A percentile compares a stretch with the other conserved stretches of the same genome.
Evolutionary conservation across 2,888 invertebrate species (phyloP).

Genomic region (Watsonalla cultraria): DNA sequence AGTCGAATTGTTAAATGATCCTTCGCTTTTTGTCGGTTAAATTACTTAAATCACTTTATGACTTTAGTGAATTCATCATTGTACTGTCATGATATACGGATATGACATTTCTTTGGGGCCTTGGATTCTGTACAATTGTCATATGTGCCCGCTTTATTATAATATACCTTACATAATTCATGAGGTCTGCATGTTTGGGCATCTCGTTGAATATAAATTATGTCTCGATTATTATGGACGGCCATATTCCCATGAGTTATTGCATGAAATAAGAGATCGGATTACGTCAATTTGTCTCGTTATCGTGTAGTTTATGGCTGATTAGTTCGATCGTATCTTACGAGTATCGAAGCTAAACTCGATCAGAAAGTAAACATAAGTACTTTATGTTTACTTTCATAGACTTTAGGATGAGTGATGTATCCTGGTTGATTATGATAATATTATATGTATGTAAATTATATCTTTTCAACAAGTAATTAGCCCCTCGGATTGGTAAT

Average conservation of each 20-base stretch:
- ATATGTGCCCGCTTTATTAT: neutral
- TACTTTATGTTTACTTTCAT: too few species aligned
- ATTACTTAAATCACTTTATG: constrained; percentile 19
- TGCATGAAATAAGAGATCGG: neutral
- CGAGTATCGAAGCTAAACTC: neutral
- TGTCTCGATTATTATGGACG: neutral
- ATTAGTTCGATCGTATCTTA: neutral
- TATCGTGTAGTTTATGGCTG: neutral
- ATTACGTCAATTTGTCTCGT: neutral
- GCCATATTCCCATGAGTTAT: neutral
- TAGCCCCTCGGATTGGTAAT: too few species aligned
- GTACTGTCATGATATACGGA: neutral
- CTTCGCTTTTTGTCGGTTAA: constrained; percentile 16
- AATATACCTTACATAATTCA: neutral
- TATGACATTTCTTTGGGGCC: neutral
- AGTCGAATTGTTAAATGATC: constrained; percentile 19
- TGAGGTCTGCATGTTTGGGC: neutral
- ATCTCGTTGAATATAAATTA: neutral
- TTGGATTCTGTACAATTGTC: neutral
- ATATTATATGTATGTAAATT: too few species aligned
- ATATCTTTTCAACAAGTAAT: too few species aligned
- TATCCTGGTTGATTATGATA: too few species aligned
- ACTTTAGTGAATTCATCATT: constrained; percentile 10
- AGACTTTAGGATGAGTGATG: too few species aligned
- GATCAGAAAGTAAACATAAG: too few species aligned